These are phyloP conservation scores for Pseudolaguvia tuberculata DNA, from an alignment of 2,113 vertebrate genomes.

Conservation along the genomic window DNA sequence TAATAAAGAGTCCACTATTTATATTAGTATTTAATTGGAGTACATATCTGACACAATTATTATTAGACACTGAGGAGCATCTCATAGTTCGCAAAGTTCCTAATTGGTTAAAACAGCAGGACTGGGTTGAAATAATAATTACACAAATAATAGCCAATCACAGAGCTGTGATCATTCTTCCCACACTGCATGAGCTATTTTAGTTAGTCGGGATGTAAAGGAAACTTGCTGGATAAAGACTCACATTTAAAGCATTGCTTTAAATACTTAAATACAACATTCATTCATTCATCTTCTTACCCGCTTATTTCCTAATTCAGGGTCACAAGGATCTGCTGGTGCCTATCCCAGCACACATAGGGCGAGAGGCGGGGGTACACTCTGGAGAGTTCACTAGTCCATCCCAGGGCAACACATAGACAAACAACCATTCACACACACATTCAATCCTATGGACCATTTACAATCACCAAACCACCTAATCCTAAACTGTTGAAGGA, in stretches of 20 bases:
- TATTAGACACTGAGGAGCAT: not conserved
- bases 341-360: too few relatives aligned
- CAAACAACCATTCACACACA: too few relatives aligned
- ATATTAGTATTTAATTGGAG: too few relatives aligned
- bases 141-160: slow-evolving; percentile 15
- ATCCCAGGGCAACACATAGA: too few relatives aligned
- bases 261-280: not conserved
- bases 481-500: too few relatives aligned
- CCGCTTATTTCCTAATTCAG: too few relatives aligned
- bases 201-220: not conserved
- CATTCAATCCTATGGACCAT: too few relatives aligned
- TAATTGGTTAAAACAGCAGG: not conserved
- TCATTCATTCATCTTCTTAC: not conserved
- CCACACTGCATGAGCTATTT: not conserved
- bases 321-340: too few relatives aligned
- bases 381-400: too few relatives aligned
- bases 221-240: not conserved
- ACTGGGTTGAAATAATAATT: slow-evolving; percentile 10
- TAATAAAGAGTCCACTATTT: too few relatives aligned
- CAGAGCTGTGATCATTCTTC: not conserved
- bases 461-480: too few relatives aligned
- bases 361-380: too few relatives aligned
- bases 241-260: slow-evolving; percentile 8
- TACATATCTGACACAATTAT: not conserved
- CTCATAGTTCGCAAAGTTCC: not conserved